phyloP scores from a whole-genome alignment of 2,888 invertebrate genomes.

The Ophraella communa region DNA sequence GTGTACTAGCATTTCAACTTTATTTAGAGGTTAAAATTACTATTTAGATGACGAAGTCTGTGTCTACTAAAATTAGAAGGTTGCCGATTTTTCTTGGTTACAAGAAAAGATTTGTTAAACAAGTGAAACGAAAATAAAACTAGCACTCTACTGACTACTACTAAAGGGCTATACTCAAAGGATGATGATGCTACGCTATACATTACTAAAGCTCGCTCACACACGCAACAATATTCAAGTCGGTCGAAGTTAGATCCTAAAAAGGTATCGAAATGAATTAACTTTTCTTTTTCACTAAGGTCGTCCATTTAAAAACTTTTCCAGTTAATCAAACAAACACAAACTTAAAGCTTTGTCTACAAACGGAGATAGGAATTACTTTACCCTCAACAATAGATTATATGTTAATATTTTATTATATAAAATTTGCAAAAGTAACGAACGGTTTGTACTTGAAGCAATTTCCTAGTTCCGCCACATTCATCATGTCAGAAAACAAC shows the following conservation, averaged over 20 bases:
- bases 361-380: constrained; percentile 56
- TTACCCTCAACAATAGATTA: constrained; percentile 59
- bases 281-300: constrained; percentile 8
- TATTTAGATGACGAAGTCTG: neutral
- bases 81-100: neutral
- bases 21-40: neutral
- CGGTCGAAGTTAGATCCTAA: constrained; percentile 47
- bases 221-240: constrained; percentile 55
- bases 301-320: neutral
- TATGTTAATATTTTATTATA: constrained; percentile 60
- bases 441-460: constrained; percentile 76
- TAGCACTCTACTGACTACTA: constrained; percentile 36
- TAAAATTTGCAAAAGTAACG: constrained; percentile 78
- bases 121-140: constrained; percentile 11
- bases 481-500: constrained; percentile 42
- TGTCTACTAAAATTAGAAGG: neutral
- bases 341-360: constrained; percentile 49
- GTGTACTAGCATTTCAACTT: too few species aligned
- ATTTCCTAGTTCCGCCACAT: constrained; percentile 62
- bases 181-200: constrained; percentile 41
- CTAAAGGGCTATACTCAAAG: constrained; percentile 37
- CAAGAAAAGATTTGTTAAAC: neutral
- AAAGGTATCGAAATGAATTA: neutral
- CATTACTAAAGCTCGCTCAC: constrained; percentile 51
- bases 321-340: constrained; percentile 24